Evolutionary conservation across 2,797 vertebrate species (phyloP), one percentile per base, ranked within the genome.

Genomic region (Fistularia tabacaria): DNA sequence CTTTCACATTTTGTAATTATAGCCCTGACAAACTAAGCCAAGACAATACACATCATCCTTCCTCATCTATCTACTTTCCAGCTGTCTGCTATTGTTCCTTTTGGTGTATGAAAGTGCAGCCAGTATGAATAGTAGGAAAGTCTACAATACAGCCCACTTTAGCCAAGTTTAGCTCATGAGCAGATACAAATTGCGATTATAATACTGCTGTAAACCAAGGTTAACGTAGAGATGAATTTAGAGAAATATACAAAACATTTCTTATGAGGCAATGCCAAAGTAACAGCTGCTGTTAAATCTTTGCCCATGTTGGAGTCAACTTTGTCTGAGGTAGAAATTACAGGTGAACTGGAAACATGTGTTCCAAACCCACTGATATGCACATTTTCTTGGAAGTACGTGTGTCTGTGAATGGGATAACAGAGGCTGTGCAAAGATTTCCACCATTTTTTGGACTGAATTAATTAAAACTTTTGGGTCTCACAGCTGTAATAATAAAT

Each of bases 281-380:
- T 25, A 25, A 25, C 25, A 25, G 2, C 25, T 25, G 2, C 25
- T 25, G 25, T 25, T 25, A 25, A 25, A 25, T 25, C 25, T 25
- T 25, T 25, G 25, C 25, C 25, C 25, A 25, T 5, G 25, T 25
- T 25, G 5, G 5, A 25, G 45, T 62, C 38, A 54, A 14, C 41
- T 53, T 42, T 48, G 41, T 25, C 25, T 14, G 11, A 37, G 12
- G 15, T 46, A 37, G 37, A 43, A 60, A 49, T n/a, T 54, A 62
- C 10, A 56, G 56, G 11, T 6, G 10, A 47, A 51, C 1, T 45
- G 15, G 11, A 64, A 65, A 58, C 54, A 59, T 38, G 38, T 56
- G 49, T 44, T 36, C 25, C 14, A n/a, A 11, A 8, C 25, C 14
- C 25, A n/a, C 39, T 65, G 47, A 4, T 36, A 13, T 39, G 41